Evolutionary conservation across 35 echinoderm and acorn worm species (phyloP).

Genomic region (Heliocidaris tuberculata): DNA sequence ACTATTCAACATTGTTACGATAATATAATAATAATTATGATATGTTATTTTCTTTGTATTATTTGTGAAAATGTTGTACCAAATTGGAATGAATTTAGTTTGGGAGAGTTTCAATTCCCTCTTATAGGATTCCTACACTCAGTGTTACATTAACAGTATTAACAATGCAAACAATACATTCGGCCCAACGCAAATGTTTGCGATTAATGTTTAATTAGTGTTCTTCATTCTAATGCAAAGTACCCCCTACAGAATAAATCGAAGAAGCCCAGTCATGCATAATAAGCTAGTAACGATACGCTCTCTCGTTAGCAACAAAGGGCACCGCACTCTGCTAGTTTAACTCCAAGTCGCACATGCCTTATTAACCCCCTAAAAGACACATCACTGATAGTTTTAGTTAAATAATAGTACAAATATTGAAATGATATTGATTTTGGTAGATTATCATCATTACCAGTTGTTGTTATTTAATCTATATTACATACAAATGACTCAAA

Average conservation of each 20-base stretch:
- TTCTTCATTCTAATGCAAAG: not conserved
- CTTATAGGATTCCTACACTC: not conserved
- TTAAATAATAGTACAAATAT: not conserved
- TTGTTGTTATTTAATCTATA: not conserved
- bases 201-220: not conserved
- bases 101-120: not conserved
- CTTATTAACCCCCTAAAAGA: not conserved
- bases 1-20: too few relatives aligned
- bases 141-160: not conserved
- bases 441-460: not conserved
- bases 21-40: too few relatives aligned
- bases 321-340: not conserved
- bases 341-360: not conserved
- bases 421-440: not conserved
- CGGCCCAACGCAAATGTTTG: not conserved
- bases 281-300: slow-evolving; percentile 45
- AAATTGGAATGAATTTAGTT: too few relatives aligned
- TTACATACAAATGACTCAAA: not conserved
- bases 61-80: too few relatives aligned
- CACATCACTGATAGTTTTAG: not conserved
- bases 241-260: not conserved
- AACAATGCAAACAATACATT: not conserved
- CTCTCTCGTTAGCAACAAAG: slow-evolving; percentile 22
- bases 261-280: slow-evolving; percentile 20
- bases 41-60: too few relatives aligned